A percentile compares a stretch with the other conserved stretches of the same genome.
Conservation (phyloP, 2,113 vertebrate genomes). For the Paralichthys olivaceus region DNA sequence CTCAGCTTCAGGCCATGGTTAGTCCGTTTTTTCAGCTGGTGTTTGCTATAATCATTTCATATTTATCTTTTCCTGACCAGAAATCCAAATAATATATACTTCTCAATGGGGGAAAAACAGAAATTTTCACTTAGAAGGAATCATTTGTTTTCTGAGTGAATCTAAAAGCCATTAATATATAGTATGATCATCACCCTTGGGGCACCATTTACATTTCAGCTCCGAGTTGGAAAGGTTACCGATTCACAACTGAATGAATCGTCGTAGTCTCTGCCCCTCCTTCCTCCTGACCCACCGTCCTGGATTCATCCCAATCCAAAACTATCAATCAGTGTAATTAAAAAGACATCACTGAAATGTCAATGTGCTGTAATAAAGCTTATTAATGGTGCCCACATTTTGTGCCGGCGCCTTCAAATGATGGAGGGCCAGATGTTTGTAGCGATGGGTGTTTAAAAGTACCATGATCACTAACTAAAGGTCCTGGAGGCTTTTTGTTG, state of each 20-base stretch:
- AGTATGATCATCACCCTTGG: slow-evolving; percentile 38
- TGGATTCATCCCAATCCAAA: slow-evolving; percentile 53
- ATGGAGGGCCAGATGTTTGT: slow-evolving; percentile 59
- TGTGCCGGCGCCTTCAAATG: slow-evolving; percentile 34
- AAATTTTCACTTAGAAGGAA: slow-evolving; percentile 24
- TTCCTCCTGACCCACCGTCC: slow-evolving; percentile 27
- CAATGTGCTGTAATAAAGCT: slow-evolving; percentile 68
- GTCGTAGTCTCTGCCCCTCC: neutral
- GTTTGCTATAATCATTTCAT: slow-evolving; percentile 29
- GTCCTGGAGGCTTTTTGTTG: slow-evolving; percentile 28
- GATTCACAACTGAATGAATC: slow-evolving; percentile 50
- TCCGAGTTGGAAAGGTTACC: slow-evolving; percentile 58
- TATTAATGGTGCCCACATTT: slow-evolving; percentile 59
- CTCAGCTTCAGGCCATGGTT: neutral
- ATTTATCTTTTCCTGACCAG: slow-evolving; percentile 30
- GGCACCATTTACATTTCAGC: slow-evolving; percentile 64
- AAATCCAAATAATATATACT: slow-evolving; percentile 17
- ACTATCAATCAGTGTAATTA: slow-evolving; percentile 76
- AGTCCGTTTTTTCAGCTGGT: slow-evolving; percentile 1
- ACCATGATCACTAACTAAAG: slow-evolving; percentile 45
- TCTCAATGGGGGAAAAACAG: slow-evolving; percentile 4
- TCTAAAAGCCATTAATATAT: slow-evolving; percentile 57
- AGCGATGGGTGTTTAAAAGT: slow-evolving; percentile 35
- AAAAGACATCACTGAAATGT: slow-evolving; percentile 77
- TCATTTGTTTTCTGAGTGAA: slow-evolving; percentile 40